A percentile compares a stretch with the other conserved stretches of the same genome.
phyloP scores from a whole-genome alignment of 2,113 vertebrate genomes.

The western clawed frog (Xenopus tropicalis) region DNA sequence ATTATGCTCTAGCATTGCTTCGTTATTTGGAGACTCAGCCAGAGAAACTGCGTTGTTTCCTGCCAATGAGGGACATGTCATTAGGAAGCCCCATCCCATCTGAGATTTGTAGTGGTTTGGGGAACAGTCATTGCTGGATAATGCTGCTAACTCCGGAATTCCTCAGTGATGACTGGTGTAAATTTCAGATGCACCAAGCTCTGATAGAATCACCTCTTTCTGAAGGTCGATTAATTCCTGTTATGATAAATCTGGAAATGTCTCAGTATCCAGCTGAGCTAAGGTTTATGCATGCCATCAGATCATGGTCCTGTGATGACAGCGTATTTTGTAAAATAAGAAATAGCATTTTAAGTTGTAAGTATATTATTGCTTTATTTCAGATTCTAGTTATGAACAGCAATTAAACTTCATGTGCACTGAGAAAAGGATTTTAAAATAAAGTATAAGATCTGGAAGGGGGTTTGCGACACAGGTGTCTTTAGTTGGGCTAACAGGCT shows the following conservation, averaged over 20 bases:
- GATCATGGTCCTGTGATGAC: constrained; percentile 55
- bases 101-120: constrained; percentile 72
- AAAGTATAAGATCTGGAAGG: no score
- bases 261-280: constrained; percentile 76
- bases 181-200: constrained; percentile 83
- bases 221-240: constrained; percentile 74
- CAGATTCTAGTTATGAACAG: no score
- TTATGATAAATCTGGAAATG: constrained; percentile 64
- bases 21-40: constrained; percentile 72
- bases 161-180: constrained; percentile 78
- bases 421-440: no score
- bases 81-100: constrained; percentile 67
- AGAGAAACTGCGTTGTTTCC: constrained; percentile 72
- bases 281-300: constrained; percentile 71
- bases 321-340: constrained; percentile 66
- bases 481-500: no score
- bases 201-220: constrained; percentile 70
- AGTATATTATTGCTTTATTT: constrained; percentile 53
- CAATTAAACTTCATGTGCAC: no score
- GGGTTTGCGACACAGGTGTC: no score
- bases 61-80: constrained; percentile 68
- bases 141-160: constrained; percentile 78
- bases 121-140: constrained; percentile 75
- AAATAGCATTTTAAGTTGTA: constrained; percentile 68
- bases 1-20: constrained; percentile 66